Evolutionary conservation across 2,797 vertebrate genomes (phyloP), one percentile per base, ranked within the genome.

Genomic region (Discoglossus pictus): DNA sequence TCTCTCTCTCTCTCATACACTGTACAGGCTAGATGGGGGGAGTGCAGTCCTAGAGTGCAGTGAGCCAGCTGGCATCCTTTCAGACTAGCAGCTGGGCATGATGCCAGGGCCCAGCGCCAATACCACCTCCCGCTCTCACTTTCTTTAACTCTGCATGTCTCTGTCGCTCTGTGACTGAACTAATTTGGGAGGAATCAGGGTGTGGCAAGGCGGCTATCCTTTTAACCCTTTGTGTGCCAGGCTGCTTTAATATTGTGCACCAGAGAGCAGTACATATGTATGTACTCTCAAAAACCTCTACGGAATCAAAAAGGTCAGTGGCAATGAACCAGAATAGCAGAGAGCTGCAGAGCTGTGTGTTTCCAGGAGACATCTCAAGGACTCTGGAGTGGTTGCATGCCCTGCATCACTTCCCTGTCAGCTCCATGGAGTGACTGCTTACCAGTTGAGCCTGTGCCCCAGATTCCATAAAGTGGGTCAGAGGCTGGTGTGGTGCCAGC

Each of bases 21-120:
- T 52, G 48, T 68, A 25, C 31, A 68, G 56, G 18, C 47, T 58
- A 25, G n/a, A 50, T 56, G 48, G 38, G 42, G 24, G 15, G 58
- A 46, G 66, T 44, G 59, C 44, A 56, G 90, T 91, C 91, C 86
- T 79, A 12, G 83, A 79, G 78, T 77, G 88, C 86, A 36, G 75
- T 74, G 76, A 91, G 92, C 94, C 94, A 95, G 89, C 90, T 96
- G 94, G 94, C 92, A 89, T 73, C 69, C 72, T 65, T 91, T 93
- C 94, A 96, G 87, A 84, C 85, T 78, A 85, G 84, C 84, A 88
- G 89, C 88, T 80, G 86, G 91, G 89, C 88, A 7, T 3, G 4
- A 50, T 73, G 89, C 89, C 89, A 87, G 88, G 85, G 87, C 87
- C 77, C 68, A 0, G 68, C 27, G 89, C 89, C 89, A 89, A 80